Percentiles rank a stretch among this genome's conserved stretches.
phyloP scores from a whole-genome alignment of 2,888 invertebrate species.

The Melolontha melolontha region DNA sequence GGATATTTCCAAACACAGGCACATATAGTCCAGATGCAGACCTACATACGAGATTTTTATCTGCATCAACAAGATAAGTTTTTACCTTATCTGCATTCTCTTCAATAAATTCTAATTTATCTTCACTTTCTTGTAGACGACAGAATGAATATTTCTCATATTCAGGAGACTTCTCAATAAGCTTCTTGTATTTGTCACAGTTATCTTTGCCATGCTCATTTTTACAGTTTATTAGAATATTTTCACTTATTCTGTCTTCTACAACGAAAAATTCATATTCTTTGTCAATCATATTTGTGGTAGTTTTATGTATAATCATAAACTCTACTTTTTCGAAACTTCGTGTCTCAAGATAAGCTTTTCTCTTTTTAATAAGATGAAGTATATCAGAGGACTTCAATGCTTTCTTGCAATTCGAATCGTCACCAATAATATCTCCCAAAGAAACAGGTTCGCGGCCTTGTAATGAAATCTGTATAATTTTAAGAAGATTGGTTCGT shows the following conservation, averaged over 20 bases:
- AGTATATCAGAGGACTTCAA: conserved; percentile 5
- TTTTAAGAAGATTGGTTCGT: background rate
- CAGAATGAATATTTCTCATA: background rate
- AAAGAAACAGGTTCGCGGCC: conserved; percentile 6
- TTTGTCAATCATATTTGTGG: background rate
- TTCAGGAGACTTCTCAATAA: background rate
- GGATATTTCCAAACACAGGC: conserved; percentile 2
- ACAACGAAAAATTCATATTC: background rate
- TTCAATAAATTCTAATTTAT: conserved; percentile 2
- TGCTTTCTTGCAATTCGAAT: background rate
- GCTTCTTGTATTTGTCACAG: background rate
- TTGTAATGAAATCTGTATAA: conserved; percentile 16
- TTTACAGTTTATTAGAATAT: no score
- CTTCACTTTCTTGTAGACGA: background rate
- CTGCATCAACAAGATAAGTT: background rate
- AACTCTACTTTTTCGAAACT: background rate
- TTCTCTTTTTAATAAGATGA: conserved; percentile 6
- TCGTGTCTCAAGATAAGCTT: background rate
- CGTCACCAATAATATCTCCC: background rate
- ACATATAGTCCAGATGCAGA: background rate
- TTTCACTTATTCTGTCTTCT: background rate
- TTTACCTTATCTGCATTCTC: background rate
- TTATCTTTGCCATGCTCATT: no score
- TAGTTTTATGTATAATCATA: background rate
- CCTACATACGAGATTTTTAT: background rate